Evolutionary conservation across 2,797 vertebrate species (phyloP), one percentile per base, ranked within the genome.

Genomic region (Sorex maritimensis): DNA sequence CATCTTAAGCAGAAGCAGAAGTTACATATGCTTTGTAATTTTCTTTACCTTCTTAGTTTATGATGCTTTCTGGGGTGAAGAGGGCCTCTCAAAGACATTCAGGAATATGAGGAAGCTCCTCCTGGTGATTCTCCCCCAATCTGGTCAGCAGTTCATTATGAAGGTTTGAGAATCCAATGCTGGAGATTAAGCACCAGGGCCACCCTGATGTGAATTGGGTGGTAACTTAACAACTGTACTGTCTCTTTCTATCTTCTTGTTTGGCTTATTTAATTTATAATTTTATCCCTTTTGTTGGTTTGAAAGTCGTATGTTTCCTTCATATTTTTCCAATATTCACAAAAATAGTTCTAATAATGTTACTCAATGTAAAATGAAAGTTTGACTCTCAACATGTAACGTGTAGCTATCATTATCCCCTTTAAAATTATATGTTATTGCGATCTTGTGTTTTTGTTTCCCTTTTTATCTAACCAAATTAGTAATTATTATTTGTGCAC

Each of bases 341-440:
- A 41, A 55, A 68, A 69, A 38, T 90, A 72, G 72, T 68, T 83
- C 87, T 75, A 75, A 61, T 21, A 2, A 46, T 52, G n/a, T 46
- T 85, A 68, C 30, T 91, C 34, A 90, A 46, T 65, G 69, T 94
- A 83, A 52, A 93, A 69, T 72, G 8, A 52, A 83, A 83, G 81
- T 41, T 30, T 30, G 15, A 11, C 55, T 58, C 55, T 58, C 55
- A 58, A 58, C 55, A 88, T 44, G 17, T 38, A 38, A 82, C 71
- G 28, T 80, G 94, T 83, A 65, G 49, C 12, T 83, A 49, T 86
- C 10, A 24, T 46, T 52, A 81, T 13, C 4, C 67, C n/a, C 44
- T n/a, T 44, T 65, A 65, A 90, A 91, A 90, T 94, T 86, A 81
- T 26, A 79, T 85, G 28, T 74, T 86, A 74, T 14, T 75, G 12